These are phyloP conservation scores for Pangasius mekongensis DNA, from an alignment of 2,797 vertebrate species.

Conservation along the genomic window DNA sequence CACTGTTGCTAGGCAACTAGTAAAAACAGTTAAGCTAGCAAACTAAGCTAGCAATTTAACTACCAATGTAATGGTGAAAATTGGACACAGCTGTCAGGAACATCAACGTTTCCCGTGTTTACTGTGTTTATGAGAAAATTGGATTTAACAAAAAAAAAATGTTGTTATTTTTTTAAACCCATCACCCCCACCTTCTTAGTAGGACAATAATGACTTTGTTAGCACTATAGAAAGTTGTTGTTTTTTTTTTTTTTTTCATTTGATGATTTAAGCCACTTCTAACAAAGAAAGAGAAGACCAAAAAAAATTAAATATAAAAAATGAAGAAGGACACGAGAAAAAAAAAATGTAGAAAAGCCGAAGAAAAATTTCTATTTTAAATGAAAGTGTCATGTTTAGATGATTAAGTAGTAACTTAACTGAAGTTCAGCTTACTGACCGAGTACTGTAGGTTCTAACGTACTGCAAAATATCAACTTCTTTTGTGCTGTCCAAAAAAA, in stretches of 20 bases:
- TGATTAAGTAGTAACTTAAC: background rate
- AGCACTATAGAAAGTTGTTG: background rate
- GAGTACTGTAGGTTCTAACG: background rate
- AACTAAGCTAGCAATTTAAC: background rate
- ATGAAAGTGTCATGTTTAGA: background rate
- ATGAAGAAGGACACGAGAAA: no score
- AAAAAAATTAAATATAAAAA: background rate
- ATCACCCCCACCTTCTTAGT: background rate
- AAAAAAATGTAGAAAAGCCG: background rate
- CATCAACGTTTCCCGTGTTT: background rate
- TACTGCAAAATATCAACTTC: background rate
- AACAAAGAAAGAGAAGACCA: background rate
- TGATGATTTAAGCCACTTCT: background rate
- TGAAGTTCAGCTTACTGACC: background rate
- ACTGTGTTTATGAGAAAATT: background rate
- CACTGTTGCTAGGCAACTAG: constrained; percentile 5
- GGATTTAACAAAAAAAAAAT: background rate
- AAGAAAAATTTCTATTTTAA: background rate
- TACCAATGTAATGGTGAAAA: background rate
- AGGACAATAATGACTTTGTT: background rate
- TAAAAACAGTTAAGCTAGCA: background rate
- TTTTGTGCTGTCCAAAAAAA: background rate
- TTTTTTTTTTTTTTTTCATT: background rate
- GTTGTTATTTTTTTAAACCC: background rate
- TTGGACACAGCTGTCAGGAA: background rate